phyloP scores from a whole-genome alignment of 2,797 vertebrate genomes.

The Cirrhinus mrigala region DNA sequence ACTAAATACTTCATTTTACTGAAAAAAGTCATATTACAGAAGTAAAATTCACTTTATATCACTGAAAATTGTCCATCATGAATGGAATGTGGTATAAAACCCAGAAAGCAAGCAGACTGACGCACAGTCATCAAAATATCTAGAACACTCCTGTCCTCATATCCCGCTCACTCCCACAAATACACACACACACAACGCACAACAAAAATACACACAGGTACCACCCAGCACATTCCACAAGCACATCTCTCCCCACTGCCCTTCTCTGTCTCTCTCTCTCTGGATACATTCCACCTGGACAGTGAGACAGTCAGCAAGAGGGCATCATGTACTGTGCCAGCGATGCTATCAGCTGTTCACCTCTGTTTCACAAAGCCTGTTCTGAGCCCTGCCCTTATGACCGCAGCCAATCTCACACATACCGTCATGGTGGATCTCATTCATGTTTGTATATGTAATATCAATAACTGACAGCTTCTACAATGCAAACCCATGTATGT shows the following conservation, averaged over 20 bases:
- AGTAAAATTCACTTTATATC: neutral
- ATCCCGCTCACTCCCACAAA: slow-evolving; percentile 56
- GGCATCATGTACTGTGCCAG: slow-evolving; percentile 70
- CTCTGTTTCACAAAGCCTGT: slow-evolving; percentile 26
- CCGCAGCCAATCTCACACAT: slow-evolving; percentile 37
- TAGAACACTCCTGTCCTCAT: slow-evolving; percentile 63
- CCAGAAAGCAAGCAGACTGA: slow-evolving; percentile 54
- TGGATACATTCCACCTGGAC: slow-evolving; percentile 69
- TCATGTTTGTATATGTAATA: neutral
- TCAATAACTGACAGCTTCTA: neutral
- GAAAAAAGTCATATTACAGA: neutral
- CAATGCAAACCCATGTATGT: neutral
- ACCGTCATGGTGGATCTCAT: neutral
- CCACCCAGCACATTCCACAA: slow-evolving; percentile 56
- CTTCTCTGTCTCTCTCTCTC: slow-evolving; percentile 25
- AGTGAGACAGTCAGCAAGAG: slow-evolving; percentile 61
- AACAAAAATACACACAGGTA: slow-evolving; percentile 56
- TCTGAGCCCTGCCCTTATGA: neutral
- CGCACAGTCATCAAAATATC: slow-evolving; percentile 59
- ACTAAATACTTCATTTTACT: neutral
- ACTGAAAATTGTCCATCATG: neutral
- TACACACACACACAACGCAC: slow-evolving; percentile 52
- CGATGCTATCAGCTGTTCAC: slow-evolving; percentile 56
- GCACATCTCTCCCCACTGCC: slow-evolving; percentile 50
- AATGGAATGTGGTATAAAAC: neutral